These are phyloP conservation scores for Zosterops hypoxanthus DNA, from an alignment of 2,113 vertebrate species.

Conservation along the genomic window DNA sequence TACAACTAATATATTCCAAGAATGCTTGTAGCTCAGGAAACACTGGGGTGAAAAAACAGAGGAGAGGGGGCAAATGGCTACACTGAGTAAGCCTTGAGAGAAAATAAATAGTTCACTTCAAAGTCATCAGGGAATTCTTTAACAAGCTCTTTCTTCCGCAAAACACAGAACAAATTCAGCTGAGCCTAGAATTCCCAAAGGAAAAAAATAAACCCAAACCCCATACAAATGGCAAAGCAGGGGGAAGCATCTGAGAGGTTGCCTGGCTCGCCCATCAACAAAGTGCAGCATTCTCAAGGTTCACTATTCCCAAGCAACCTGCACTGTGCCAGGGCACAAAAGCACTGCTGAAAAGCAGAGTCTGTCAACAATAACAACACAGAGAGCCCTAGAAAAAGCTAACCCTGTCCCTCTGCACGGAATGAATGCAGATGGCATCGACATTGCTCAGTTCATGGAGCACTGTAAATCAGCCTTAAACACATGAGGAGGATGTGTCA, in stretches of 20 bases:
- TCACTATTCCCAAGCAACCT: slow-evolving; percentile 31
- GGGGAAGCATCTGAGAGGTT: not conserved
- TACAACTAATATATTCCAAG: slow-evolving; percentile 69
- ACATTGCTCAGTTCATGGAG: not conserved
- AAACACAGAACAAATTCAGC: slow-evolving; percentile 39
- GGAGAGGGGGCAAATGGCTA: slow-evolving; percentile 42
- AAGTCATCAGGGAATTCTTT: slow-evolving; percentile 63
- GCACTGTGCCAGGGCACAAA: slow-evolving; percentile 4
- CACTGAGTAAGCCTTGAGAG: slow-evolving; percentile 46
- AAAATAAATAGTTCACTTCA: slow-evolving; percentile 65
- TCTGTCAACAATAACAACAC: not conserved
- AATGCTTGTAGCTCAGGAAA: slow-evolving; percentile 66
- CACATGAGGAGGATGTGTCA: not conserved
- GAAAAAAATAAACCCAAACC: slow-evolving; percentile 27
- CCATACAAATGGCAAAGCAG: not conserved
- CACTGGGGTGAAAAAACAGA: slow-evolving; percentile 46
- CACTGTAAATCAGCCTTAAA: not conserved
- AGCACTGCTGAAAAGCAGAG: not conserved
- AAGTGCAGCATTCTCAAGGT: not conserved
- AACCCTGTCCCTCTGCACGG: not conserved
- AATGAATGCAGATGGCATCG: not conserved
- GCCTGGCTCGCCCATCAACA: not conserved
- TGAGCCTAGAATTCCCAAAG: slow-evolving; percentile 22
- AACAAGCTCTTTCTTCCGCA: slow-evolving; percentile 46
- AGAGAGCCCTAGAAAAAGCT: not conserved